Percentiles rank a stretch among this genome's conserved stretches.
Evolutionary conservation across 1,140 invertebrate species (phyloP).

Genomic region (Belonocnema kinseyi): DNA sequence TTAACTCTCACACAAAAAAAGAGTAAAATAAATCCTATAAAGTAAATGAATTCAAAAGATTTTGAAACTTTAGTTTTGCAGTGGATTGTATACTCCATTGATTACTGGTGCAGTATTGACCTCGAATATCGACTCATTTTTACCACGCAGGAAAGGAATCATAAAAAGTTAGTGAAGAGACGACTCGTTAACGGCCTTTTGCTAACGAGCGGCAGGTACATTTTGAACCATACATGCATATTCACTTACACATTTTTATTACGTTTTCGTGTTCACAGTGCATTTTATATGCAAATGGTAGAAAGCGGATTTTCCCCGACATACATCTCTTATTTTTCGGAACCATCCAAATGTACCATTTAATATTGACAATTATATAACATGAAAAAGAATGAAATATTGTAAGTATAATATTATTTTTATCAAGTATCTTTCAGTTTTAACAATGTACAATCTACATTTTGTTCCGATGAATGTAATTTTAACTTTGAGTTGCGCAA

Average conservation of each 20-base stretch:
- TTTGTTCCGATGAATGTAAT: too few relatives aligned
- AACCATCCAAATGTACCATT: too few relatives aligned
- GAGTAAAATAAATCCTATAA: too few relatives aligned
- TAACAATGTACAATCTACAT: too few relatives aligned
- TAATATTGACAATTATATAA: too few relatives aligned
- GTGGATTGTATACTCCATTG: not conserved
- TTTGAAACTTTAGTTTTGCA: not conserved
- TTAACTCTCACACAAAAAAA: too few relatives aligned
- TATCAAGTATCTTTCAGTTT: too few relatives aligned
- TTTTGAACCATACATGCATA: not conserved
- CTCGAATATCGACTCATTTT: not conserved
- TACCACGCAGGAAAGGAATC: not conserved
- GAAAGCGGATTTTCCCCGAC: not conserved
- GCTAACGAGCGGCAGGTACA: constrained; percentile 10
- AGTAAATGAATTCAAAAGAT: too few relatives aligned
- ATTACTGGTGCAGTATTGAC: not conserved
- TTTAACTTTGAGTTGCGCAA: too few relatives aligned
- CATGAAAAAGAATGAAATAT: too few relatives aligned
- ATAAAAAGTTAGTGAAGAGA: not conserved
- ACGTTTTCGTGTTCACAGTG: not conserved
- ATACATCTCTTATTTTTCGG: not conserved
- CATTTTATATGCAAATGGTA: constrained; percentile 7
- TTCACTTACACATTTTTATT: not conserved
- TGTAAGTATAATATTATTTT: too few relatives aligned
- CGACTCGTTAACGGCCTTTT: constrained; percentile 12